These are phyloP conservation scores for Phenganax subtilis DNA, from an alignment of 92 coral and sea anemone genomes.

Conservation along the genomic window DNA sequence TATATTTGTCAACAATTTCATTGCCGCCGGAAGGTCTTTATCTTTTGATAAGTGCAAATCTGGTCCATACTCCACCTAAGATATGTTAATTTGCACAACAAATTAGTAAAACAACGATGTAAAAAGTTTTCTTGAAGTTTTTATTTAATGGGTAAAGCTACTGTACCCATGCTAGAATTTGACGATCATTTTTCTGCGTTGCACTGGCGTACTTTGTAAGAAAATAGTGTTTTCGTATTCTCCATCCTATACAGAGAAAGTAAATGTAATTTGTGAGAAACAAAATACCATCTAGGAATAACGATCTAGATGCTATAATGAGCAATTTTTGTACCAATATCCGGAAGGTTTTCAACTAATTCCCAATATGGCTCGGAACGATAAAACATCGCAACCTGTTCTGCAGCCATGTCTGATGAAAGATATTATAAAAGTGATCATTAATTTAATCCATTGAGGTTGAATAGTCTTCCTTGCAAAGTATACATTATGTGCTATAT, in stretches of 20 bases:
- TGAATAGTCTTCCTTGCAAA: background rate
- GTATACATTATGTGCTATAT: background rate
- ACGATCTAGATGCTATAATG: too few relatives aligned
- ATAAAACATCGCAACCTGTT: conserved; percentile 94
- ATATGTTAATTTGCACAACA: background rate
- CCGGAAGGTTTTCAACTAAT: conserved; percentile 75
- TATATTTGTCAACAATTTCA: conserved; percentile 64
- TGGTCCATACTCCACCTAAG: conserved; percentile 80
- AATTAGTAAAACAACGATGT: background rate
- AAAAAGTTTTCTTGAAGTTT: background rate
- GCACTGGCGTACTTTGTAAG: conserved; percentile 80
- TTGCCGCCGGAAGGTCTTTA: conserved; percentile 76
- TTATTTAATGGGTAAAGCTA: background rate
- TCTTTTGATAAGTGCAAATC: conserved; percentile 66
- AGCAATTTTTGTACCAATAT: conserved; percentile 51
- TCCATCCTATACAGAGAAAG: conserved; percentile 60
- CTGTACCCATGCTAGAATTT: conserved; percentile 77
- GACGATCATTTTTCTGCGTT: conserved; percentile 75
- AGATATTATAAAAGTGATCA: background rate
- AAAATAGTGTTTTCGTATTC: conserved; percentile 72
- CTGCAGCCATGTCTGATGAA: conserved; percentile 56
- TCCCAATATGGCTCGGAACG: conserved; percentile 97
- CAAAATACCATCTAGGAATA: too few relatives aligned
- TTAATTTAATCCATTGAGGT: background rate
- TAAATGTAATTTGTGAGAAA: too few relatives aligned